These are phyloP conservation scores for Drosophila lacteicornis DNA, from an alignment of 1,140 invertebrate species.

Conservation along the genomic window DNA sequence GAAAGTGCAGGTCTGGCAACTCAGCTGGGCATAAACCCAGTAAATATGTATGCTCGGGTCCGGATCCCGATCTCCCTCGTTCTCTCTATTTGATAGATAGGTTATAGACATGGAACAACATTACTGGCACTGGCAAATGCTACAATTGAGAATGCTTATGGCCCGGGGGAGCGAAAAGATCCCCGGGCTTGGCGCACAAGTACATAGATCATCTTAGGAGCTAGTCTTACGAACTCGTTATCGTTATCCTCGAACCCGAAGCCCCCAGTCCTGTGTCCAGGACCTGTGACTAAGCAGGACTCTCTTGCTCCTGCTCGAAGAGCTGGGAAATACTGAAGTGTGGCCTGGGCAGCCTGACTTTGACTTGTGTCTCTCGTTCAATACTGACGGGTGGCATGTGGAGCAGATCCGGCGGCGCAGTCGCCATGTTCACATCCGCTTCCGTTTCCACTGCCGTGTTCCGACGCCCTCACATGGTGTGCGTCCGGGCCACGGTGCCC, in stretches of 20 bases:
- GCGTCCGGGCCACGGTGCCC: slow-evolving; percentile 72
- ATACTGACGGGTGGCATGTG: slow-evolving; percentile 35
- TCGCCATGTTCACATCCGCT: slow-evolving; percentile 5
- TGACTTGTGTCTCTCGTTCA: slow-evolving; percentile 41
- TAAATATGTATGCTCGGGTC: too few species aligned
- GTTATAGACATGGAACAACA: slow-evolving; percentile 67
- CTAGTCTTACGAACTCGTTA: slow-evolving; percentile 14
- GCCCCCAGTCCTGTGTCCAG: too few species aligned
- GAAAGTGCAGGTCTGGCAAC: too few species aligned
- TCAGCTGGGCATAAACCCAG: too few species aligned
- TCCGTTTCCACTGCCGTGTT: slow-evolving; percentile 5
- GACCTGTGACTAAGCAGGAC: neutral
- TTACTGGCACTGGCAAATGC: slow-evolving; percentile 69
- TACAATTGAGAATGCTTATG: slow-evolving; percentile 32
- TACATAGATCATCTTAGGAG: slow-evolving; percentile 22
- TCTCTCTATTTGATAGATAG: slow-evolving; percentile 40
- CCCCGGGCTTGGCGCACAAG: neutral
- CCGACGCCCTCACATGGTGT: slow-evolving; percentile 71
- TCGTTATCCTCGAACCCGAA: neutral
- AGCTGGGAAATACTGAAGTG: slow-evolving; percentile 31
- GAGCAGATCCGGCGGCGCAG: slow-evolving; percentile 19
- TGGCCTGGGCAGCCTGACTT: slow-evolving; percentile 24
- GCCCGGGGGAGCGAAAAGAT: neutral
- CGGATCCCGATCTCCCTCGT: neutral
- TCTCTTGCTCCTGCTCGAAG: slow-evolving; percentile 1